Conservation (phyloP, 1,140 invertebrate genomes). For the Thaumetopoea pityocampa region DNA sequence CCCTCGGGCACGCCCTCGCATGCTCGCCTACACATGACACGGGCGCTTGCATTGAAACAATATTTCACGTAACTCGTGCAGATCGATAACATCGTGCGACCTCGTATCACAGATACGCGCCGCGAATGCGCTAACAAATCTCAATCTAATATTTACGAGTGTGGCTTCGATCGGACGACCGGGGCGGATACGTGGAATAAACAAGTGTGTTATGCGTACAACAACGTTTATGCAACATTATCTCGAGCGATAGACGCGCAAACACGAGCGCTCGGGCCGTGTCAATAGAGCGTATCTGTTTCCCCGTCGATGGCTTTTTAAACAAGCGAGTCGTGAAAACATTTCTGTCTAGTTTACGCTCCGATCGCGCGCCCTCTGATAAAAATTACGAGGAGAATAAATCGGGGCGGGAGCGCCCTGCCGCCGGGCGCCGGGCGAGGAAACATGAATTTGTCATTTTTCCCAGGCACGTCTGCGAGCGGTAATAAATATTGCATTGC, state of each 20-base stretch:
- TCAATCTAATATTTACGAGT: slow-evolving; percentile 22
- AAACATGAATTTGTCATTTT: slow-evolving; percentile 74
- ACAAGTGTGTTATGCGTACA: slow-evolving; percentile 47
- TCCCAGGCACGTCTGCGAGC: slow-evolving; percentile 64
- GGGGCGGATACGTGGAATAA: slow-evolving; percentile 38
- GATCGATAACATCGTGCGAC: slow-evolving; percentile 44
- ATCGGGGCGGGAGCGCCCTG: slow-evolving; percentile 38
- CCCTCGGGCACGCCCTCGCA: slow-evolving; percentile 39
- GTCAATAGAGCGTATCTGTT: slow-evolving; percentile 67
- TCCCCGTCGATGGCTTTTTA: slow-evolving; percentile 67
- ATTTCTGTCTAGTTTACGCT: slow-evolving; percentile 63
- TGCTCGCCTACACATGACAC: slow-evolving; percentile 51
- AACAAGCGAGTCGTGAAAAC: slow-evolving; percentile 67
- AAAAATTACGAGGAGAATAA: slow-evolving; percentile 69
- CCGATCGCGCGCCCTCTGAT: slow-evolving; percentile 56
- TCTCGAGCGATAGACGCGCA: slow-evolving; percentile 55
- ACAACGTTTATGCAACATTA: slow-evolving; percentile 66
- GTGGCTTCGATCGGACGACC: slow-evolving; percentile 37
- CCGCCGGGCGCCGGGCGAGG: slow-evolving; percentile 28
- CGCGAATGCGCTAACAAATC: slow-evolving; percentile 35
- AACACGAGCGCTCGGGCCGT: slow-evolving; percentile 43
- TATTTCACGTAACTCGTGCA: slow-evolving; percentile 50
- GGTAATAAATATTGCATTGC: slow-evolving; percentile 73
- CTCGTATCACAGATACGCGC: slow-evolving; percentile 40
- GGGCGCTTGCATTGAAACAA: slow-evolving; percentile 58